Conservation (phyloP, 2,888 invertebrate species). For the Andrena hattorfiana region DNA sequence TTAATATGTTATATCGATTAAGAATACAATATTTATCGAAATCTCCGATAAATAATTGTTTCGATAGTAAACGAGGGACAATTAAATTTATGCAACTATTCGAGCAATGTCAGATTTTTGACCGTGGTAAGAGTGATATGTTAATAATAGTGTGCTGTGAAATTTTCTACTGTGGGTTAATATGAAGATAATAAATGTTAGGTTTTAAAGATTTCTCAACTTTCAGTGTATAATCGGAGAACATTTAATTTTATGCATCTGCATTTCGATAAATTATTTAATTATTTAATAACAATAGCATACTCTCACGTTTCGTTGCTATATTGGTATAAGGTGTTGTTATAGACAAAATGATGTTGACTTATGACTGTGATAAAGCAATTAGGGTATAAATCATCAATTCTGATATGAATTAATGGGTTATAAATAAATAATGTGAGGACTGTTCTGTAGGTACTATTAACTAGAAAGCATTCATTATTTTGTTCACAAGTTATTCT, state of each 20-base stretch:
- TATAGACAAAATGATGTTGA: slow-evolving; percentile 3
- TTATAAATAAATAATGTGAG: slow-evolving; percentile 32
- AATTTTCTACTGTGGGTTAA: slow-evolving; percentile 33
- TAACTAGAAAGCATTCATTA: slow-evolving; percentile 23
- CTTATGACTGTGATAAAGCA: slow-evolving; percentile 11
- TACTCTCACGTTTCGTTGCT: slow-evolving; percentile 17
- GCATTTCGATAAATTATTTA: slow-evolving; percentile 34
- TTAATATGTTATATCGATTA: too few relatives aligned
- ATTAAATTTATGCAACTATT: slow-evolving; percentile 63
- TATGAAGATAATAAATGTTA: slow-evolving; percentile 20
- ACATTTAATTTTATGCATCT: slow-evolving; percentile 22
- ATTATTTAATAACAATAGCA: slow-evolving; percentile 22
- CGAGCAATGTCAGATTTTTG: slow-evolving; percentile 42
- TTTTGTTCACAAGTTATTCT: slow-evolving; percentile 14
- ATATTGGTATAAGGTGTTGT: slow-evolving; percentile 4
- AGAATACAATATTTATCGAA: too few relatives aligned
- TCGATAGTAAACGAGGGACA: slow-evolving; percentile 4
- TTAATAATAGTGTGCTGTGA: slow-evolving; percentile 63
- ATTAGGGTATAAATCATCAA: slow-evolving; percentile 12
- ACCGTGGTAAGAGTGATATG: slow-evolving; percentile 58
- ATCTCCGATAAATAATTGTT: background rate
- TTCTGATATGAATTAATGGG: background rate
- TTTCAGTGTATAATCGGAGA: slow-evolving; percentile 14
- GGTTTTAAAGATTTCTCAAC: slow-evolving; percentile 26
- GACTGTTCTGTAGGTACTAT: slow-evolving; percentile 12